Conservation (phyloP, 2,797 vertebrate genomes). For the Podarcis lilfordi region DNA sequence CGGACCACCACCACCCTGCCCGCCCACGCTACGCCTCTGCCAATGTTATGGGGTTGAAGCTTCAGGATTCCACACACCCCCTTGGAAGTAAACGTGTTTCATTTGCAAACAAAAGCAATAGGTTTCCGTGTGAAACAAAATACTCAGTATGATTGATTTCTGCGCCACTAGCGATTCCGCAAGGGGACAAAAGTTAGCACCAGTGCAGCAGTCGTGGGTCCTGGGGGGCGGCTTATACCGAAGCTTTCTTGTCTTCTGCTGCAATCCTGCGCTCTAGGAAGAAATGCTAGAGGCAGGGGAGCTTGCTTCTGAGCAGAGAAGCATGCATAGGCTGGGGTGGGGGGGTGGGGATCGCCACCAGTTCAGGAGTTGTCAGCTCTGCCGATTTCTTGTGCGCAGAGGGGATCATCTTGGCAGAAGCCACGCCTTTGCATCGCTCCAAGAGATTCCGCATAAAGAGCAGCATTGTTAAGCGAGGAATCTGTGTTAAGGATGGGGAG, state of each 20-base stretch:
- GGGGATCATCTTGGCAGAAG: background rate
- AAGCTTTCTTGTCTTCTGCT: background rate
- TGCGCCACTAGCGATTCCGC: background rate
- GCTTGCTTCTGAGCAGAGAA: background rate
- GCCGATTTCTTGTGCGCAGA: background rate
- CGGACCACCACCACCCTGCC: too few relatives aligned
- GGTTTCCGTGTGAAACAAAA: too few relatives aligned
- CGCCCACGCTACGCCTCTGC: too few relatives aligned
- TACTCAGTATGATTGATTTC: background rate
- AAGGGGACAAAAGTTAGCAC: too few relatives aligned
- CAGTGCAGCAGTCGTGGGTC: background rate
- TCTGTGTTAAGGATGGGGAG: background rate
- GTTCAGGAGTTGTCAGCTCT: background rate
- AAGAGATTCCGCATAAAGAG: background rate
- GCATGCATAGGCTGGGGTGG: background rate
- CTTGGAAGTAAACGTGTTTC: background rate
- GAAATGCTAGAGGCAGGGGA: background rate
- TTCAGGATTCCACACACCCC: background rate
- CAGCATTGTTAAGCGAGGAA: conserved; percentile 12
- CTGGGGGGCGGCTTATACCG: background rate
- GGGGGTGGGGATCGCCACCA: background rate
- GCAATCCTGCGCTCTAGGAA: background rate
- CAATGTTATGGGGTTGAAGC: background rate
- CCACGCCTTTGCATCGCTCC: conserved; percentile 9
- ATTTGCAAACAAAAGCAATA: too few relatives aligned